A percentile compares a stretch with the other conserved stretches of the same genome.
Evolutionary conservation across 2,113 vertebrate genomes (phyloP).

Genomic region (Aspiorhynchus laticeps): DNA sequence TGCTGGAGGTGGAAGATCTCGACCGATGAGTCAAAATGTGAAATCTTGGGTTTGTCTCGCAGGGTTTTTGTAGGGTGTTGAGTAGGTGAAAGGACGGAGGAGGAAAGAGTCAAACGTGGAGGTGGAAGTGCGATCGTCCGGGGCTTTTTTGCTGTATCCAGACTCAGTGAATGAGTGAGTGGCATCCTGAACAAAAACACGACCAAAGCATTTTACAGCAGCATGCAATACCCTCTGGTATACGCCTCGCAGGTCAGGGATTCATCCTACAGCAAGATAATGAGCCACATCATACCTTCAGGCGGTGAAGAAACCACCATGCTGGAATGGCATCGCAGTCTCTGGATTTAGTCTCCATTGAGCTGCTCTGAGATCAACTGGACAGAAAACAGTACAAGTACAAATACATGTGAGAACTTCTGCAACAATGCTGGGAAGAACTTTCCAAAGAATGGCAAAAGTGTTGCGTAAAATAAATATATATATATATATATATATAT

Average conservation of each 20-base stretch:
- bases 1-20: not conserved
- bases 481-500: no score
- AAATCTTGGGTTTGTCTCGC: not conserved
- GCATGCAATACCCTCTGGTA: not conserved
- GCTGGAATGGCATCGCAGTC: not conserved
- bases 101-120: not conserved
- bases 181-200: not conserved
- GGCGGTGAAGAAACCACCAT: not conserved
- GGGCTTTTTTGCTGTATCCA: not conserved
- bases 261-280: slow-evolving; percentile 13
- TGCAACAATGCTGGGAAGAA: not conserved
- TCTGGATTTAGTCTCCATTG: not conserved
- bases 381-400: slow-evolving; percentile 1
- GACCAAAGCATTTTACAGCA: not conserved
- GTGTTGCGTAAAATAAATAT: no score
- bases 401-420: not conserved
- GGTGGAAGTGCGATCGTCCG: slow-evolving; percentile 2
- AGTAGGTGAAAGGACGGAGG: slow-evolving; percentile 9
- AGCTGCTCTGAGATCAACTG: not conserved
- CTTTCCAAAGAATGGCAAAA: no score
- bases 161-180: not conserved
- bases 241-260: not conserved
- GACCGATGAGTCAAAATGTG: slow-evolving; percentile 16
- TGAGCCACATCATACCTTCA: slow-evolving; percentile 5
- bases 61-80: not conserved